Percentiles rank a stretch among this genome's conserved stretches.
phyloP scores from a whole-genome alignment of 2,797 vertebrate genomes.

The Nothura maculosa region DNA sequence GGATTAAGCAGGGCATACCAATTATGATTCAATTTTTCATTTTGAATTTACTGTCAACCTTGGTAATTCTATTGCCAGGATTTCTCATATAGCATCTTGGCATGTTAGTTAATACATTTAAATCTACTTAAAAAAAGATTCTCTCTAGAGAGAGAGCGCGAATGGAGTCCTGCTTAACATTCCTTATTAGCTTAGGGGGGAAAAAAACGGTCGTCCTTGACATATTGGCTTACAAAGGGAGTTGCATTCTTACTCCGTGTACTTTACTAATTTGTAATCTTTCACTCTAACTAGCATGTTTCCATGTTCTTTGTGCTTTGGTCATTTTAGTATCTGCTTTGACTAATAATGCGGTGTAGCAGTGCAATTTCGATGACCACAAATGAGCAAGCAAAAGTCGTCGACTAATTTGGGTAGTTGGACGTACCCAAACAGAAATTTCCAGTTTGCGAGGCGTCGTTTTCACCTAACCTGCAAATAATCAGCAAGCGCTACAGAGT shows the following conservation, averaged over 20 bases:
- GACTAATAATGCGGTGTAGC: conserved; percentile 25
- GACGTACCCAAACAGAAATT: neutral
- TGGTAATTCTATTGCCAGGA: conserved; percentile 63
- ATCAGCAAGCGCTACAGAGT: neutral
- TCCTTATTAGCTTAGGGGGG: conserved; percentile 60
- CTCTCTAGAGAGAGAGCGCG: conserved; percentile 8
- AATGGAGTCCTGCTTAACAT: conserved; percentile 67
- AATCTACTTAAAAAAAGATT: conserved; percentile 65
- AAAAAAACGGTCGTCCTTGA: conserved; percentile 20
- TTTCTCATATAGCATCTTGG: conserved; percentile 52
- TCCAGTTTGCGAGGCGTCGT: neutral
- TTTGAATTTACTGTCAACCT: conserved; percentile 35
- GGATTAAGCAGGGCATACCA: conserved; percentile 25
- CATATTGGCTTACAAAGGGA: conserved; percentile 44
- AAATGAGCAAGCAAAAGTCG: conserved; percentile 57
- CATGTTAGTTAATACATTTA: conserved; percentile 72
- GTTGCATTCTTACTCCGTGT: conserved; percentile 55
- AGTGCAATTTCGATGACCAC: conserved; percentile 31
- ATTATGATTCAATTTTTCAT: conserved; percentile 50
- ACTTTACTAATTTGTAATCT: conserved; percentile 38
- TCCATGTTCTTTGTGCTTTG: conserved; percentile 27
- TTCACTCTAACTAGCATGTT: conserved; percentile 50
- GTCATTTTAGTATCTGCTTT: conserved; percentile 17
- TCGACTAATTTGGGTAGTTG: conserved; percentile 43
- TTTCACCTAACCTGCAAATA: neutral